These are phyloP conservation scores for Drosophila punjabiensis DNA, from an alignment of 1,140 invertebrate genomes.

Conservation along the genomic window DNA sequence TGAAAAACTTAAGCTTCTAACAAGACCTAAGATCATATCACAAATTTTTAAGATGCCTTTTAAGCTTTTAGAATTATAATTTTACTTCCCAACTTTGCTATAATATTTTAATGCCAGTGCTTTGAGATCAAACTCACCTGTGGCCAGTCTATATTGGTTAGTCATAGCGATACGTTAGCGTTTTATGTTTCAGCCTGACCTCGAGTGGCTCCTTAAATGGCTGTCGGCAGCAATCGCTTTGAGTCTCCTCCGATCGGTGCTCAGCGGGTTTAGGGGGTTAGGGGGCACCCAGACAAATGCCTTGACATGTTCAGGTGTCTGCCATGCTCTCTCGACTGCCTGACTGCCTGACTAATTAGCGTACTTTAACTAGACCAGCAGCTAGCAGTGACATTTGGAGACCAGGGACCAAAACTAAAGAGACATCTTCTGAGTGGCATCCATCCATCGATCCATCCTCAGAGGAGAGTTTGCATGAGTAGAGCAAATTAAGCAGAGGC, in stretches of 20 bases:
- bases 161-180: constrained; percentile 38
- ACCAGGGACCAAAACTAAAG: constrained; percentile 5
- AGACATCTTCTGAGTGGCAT: constrained; percentile 28
- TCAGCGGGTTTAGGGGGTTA: constrained; percentile 11
- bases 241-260: constrained; percentile 39
- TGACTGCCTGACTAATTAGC: constrained; percentile 67
- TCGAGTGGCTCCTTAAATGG: constrained; percentile 69
- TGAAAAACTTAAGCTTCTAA: not conserved
- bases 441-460: constrained; percentile 1
- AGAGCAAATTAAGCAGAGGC: constrained; percentile 36
- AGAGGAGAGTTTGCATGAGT: constrained; percentile 44
- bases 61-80: not conserved
- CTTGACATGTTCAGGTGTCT: constrained; percentile 81
- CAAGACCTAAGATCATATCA: not conserved
- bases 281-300: constrained; percentile 52
- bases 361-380: constrained; percentile 52
- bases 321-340: constrained; percentile 11
- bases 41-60: not conserved
- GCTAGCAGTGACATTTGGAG: constrained; percentile 59
- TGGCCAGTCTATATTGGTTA: constrained; percentile 46
- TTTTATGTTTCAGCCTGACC: constrained; percentile 42
- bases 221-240: constrained; percentile 55
- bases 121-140: constrained; percentile 46
- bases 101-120: constrained; percentile 8
- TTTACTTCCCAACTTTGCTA: not conserved